Conservation (phyloP, 2,113 vertebrate species). For the Macquaria australasica region DNA sequence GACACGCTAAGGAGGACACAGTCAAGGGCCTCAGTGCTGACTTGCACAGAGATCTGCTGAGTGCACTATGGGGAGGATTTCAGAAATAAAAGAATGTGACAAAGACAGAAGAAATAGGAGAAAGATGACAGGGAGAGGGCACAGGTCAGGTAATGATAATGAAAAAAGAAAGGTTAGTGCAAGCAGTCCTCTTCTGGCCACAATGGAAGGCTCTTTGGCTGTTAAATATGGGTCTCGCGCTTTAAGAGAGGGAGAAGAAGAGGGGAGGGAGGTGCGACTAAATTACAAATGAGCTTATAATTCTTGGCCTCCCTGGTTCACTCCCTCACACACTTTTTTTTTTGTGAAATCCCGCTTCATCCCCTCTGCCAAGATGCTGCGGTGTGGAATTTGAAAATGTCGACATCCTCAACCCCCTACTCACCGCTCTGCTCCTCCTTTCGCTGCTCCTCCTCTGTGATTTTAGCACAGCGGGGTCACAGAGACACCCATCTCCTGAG, state of each 20-base stretch:
- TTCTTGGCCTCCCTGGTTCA: conserved; percentile 58
- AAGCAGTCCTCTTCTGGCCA: conserved; percentile 50
- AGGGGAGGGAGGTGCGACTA: conserved; percentile 51
- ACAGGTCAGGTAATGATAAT: conserved; percentile 55
- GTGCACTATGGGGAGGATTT: conserved; percentile 56
- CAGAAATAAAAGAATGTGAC: conserved; percentile 65
- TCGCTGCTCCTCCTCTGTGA: conserved; percentile 21
- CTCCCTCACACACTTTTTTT: conserved; percentile 50
- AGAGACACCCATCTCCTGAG: conserved; percentile 49
- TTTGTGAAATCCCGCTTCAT: conserved; percentile 54
- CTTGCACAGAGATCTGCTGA: conserved; percentile 67
- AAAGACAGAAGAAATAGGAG: conserved; percentile 52
- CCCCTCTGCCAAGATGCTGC: conserved; percentile 60
- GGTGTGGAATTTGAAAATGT: conserved; percentile 72
- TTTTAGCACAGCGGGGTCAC: conserved; percentile 63
- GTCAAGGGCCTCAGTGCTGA: conserved; percentile 68
- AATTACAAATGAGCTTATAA: conserved; percentile 78
- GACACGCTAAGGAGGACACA: conserved; percentile 61
- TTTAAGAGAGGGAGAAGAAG: conserved; percentile 36
- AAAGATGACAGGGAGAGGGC: conserved; percentile 49
- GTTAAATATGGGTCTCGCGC: conserved; percentile 55
- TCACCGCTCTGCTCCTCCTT: conserved; percentile 16
- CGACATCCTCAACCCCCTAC: conserved; percentile 51
- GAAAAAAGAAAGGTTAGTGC: conserved; percentile 60
- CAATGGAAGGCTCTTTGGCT: conserved; percentile 43